Evolutionary conservation across 2,797 vertebrate species (phyloP).

Genomic region (Molossus molossus): DNA sequence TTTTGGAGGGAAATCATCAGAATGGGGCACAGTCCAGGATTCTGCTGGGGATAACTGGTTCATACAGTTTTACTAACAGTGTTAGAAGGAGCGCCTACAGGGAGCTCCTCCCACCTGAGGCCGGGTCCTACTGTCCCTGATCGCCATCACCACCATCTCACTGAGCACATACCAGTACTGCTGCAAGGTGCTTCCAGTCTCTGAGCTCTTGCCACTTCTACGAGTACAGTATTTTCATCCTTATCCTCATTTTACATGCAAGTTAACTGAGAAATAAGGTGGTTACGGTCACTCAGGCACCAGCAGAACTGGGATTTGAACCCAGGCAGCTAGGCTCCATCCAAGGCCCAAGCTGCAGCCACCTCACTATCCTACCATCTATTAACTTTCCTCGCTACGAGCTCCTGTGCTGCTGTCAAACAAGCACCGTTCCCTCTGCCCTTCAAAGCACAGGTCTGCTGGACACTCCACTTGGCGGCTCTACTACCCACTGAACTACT

Average conservation of each 20-base stretch:
- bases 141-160: not conserved
- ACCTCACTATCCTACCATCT: not conserved
- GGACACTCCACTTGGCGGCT: not conserved
- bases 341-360: not conserved
- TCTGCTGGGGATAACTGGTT: not conserved
- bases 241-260: not conserved
- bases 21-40: not conserved
- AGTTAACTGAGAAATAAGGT: not conserved
- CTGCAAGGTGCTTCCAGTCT: not conserved
- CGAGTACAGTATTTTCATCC: not conserved
- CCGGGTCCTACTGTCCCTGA: not conserved
- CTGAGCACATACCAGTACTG: not conserved
- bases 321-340: not conserved
- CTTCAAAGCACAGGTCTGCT: not conserved
- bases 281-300: not conserved
- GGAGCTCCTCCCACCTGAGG: not conserved
- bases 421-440: not conserved
- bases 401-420: not conserved
- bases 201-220: not conserved
- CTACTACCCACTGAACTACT: not conserved
- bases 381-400: not conserved
- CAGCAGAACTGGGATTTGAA: not conserved
- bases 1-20: conserved; percentile 28
- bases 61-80: not conserved
- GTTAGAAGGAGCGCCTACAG: not conserved